phyloP scores from a whole-genome alignment of 1,140 invertebrate genomes.

The Leguminivora glycinivorella region DNA sequence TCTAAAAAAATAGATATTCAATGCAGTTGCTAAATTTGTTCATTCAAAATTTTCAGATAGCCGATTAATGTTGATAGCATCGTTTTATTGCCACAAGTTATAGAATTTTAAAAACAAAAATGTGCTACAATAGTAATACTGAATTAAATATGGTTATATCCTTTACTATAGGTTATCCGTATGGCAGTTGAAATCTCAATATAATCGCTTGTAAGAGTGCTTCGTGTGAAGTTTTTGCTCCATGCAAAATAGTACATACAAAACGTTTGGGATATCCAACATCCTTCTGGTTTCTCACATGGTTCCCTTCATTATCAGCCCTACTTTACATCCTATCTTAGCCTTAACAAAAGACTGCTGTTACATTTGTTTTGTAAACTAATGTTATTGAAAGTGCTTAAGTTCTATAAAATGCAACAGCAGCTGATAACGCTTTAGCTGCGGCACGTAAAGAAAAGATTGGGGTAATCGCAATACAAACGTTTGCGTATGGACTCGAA shows the following conservation, averaged over 20 bases:
- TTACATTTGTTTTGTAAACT: constrained; percentile 19
- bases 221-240: constrained; percentile 57
- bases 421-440: constrained; percentile 26
- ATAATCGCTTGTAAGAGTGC: constrained; percentile 35
- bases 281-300: constrained; percentile 78
- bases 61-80: too few species aligned
- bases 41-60: neutral
- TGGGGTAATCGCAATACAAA: constrained; percentile 22
- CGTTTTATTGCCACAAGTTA: neutral
- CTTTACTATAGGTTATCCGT: constrained; percentile 30
- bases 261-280: constrained; percentile 68
- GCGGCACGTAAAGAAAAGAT: constrained; percentile 25
- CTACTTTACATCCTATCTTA: constrained; percentile 41
- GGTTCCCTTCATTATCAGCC: constrained; percentile 65
- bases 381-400: neutral
- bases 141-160: neutral
- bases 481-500: constrained; percentile 24
- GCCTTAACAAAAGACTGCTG: constrained; percentile 31
- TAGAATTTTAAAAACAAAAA: neutral
- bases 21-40: neutral
- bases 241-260: constrained; percentile 82
- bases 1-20: neutral
- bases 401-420: constrained; percentile 19
- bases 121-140: neutral
- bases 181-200: constrained; percentile 35